A percentile compares a stretch with the other conserved stretches of the same genome.
Evolutionary conservation across 2,888 invertebrate genomes (phyloP).

Genomic region (Quadriops clusia): DNA sequence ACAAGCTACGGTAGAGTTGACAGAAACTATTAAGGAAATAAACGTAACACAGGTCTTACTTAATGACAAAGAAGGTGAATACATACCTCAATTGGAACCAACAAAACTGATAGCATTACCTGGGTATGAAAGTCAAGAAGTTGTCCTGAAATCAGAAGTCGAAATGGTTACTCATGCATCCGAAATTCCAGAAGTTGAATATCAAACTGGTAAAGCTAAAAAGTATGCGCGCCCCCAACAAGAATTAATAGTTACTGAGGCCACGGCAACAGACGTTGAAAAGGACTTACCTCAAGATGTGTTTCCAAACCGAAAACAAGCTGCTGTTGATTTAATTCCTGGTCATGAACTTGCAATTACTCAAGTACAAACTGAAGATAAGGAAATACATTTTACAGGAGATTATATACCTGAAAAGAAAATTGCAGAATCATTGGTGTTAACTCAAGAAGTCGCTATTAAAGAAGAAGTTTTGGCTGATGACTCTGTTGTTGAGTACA

Average conservation of each 20-base stretch:
- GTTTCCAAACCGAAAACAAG: conserved; percentile 44
- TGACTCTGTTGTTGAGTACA: conserved; percentile 36
- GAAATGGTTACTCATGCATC: conserved; percentile 37
- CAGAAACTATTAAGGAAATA: conserved; percentile 29
- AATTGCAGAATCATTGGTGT: conserved; percentile 43
- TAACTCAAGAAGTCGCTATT: conserved; percentile 40
- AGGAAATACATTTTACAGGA: conserved; percentile 39
- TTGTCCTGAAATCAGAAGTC: conserved; percentile 38
- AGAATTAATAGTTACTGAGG: conserved; percentile 43
- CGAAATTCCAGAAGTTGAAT: conserved; percentile 33
- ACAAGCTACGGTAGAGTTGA: conserved; percentile 28
- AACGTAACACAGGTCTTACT: conserved; percentile 35
- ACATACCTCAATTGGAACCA: conserved; percentile 31
- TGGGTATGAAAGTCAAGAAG: conserved; percentile 36
- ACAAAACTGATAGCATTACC: conserved; percentile 33
- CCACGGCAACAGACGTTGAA: conserved; percentile 44
- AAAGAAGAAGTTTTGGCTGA: conserved; percentile 39
- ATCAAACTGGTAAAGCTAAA: conserved; percentile 38
- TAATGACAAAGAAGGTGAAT: conserved; percentile 38
- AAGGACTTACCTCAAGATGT: conserved; percentile 37
- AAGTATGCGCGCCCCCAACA: conserved; percentile 37
- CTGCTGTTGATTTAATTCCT: conserved; percentile 42
- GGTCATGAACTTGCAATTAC: conserved; percentile 50
- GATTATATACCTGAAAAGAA: conserved; percentile 33
- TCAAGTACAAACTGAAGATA: conserved; percentile 42